A percentile compares a stretch with the other conserved stretches of the same genome.
phyloP scores from a whole-genome alignment of 2,113 vertebrate species.

The Bujurquina vittata region DNA sequence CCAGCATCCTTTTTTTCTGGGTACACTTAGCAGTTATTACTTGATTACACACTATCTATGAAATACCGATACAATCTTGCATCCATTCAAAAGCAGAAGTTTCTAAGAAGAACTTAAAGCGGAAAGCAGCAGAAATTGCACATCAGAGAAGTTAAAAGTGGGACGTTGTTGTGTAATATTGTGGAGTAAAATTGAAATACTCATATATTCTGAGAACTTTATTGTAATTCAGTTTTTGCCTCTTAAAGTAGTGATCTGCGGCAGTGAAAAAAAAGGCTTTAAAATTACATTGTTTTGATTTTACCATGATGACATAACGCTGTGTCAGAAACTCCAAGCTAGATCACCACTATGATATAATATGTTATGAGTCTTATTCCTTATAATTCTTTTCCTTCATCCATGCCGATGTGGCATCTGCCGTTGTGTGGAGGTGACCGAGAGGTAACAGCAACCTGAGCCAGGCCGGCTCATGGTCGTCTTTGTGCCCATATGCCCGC shows the following conservation, averaged over 20 bases:
- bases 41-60: not conserved
- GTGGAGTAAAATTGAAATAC: not conserved
- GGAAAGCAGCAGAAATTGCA: not conserved
- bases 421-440: conserved; percentile 41
- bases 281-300: not conserved
- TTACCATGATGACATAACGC: not conserved
- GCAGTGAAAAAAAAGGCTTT: not conserved
- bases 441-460: conserved; percentile 55
- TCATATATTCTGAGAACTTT: not conserved
- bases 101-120: not conserved
- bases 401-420: conserved; percentile 56
- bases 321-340: not conserved
- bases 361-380: not conserved
- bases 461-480: conserved; percentile 49
- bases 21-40: not conserved
- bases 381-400: not conserved
- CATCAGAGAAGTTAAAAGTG: not conserved
- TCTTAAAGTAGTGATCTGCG: not conserved
- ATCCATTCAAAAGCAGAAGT: not conserved
- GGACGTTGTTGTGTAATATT: not conserved
- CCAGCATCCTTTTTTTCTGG: not conserved
- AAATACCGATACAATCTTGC: not conserved
- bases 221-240: not conserved
- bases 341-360: not conserved
- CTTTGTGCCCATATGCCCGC: conserved; percentile 54